Evolutionary conservation across 2,113 vertebrate species (phyloP).

Genomic region (Scopus umbretta): DNA sequence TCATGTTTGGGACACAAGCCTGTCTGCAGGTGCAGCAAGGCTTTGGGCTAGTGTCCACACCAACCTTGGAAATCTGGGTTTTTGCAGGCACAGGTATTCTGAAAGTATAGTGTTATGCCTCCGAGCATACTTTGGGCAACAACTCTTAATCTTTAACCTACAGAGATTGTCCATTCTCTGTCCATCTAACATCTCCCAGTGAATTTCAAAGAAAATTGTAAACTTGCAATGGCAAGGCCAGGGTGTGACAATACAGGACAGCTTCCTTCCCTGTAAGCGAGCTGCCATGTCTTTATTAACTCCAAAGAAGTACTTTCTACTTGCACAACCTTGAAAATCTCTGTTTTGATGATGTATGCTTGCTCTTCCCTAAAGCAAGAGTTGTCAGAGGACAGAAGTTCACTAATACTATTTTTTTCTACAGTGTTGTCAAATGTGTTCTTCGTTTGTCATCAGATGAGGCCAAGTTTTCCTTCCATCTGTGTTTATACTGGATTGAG

Average conservation of each 20-base stretch:
- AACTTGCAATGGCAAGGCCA: not conserved
- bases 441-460: not conserved
- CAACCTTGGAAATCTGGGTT: not conserved
- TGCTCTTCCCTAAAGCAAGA: not conserved
- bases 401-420: not conserved
- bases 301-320: not conserved
- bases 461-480: not conserved
- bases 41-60: not conserved
- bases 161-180: not conserved
- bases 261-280: not conserved
- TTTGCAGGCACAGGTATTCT: not conserved
- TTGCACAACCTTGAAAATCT: not conserved
- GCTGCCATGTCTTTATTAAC: not conserved
- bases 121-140: not conserved
- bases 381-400: not conserved
- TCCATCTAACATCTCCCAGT: not conserved
- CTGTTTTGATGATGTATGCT: not conserved
- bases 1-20: not conserved
- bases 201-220: not conserved
- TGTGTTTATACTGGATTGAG: not conserved
- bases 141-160: not conserved
- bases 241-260: not conserved
- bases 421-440: not conserved
- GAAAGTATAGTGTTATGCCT: not conserved
- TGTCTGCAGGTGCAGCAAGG: not conserved